Percentiles rank a stretch among this genome's conserved stretches.
Conservation (phyloP, 53 echinoderm and acorn worm species). For the Actinopyga echinites region DNA sequence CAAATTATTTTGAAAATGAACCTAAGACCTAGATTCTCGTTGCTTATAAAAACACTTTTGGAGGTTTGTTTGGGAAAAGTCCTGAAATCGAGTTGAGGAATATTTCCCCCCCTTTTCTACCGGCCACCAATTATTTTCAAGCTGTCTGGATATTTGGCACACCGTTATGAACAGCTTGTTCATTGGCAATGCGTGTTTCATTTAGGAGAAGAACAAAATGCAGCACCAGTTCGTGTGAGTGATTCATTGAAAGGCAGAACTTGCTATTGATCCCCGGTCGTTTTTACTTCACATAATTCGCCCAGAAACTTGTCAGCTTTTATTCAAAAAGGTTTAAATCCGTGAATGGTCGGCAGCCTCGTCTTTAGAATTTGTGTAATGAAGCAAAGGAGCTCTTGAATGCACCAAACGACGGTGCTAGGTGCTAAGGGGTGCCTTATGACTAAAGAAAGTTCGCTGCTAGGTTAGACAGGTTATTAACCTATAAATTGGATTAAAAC, state of each 20-base stretch:
- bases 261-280: background rate
- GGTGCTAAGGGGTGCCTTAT: constrained; percentile 22
- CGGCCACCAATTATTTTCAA: too few relatives aligned
- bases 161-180: too few relatives aligned
- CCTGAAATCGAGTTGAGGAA: too few relatives aligned
- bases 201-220: background rate
- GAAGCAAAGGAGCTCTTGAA: background rate
- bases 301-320: constrained; percentile 24
- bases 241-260: background rate
- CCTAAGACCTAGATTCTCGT: too few relatives aligned
- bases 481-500: constrained; percentile 34
- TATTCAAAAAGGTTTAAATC: constrained; percentile 16
- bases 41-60: too few relatives aligned
- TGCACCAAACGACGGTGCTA: background rate
- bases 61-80: too few relatives aligned
- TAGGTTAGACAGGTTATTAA: constrained; percentile 17
- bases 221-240: constrained; percentile 13
- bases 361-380: constrained; percentile 13
- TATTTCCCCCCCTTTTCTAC: too few relatives aligned
- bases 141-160: too few relatives aligned
- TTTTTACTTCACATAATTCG: constrained; percentile 26
- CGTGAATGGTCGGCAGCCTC: background rate
- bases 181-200: background rate
- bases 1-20: too few relatives aligned
- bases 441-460: constrained; percentile 21